Conservation (phyloP, 2,797 vertebrate species). For the Halcyon smyrnensis region DNA sequence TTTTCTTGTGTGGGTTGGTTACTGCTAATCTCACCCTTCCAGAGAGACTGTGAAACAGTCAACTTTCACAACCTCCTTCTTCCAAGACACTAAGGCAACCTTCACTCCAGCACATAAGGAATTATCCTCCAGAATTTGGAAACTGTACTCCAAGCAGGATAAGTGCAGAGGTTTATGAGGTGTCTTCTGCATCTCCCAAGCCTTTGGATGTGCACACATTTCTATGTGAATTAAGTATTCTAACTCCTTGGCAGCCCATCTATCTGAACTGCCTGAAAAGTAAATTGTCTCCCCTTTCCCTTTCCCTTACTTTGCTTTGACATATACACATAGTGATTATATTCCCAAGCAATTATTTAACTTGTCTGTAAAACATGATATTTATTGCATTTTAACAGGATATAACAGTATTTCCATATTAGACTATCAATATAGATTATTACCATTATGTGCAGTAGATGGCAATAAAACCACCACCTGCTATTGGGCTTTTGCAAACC, state of each 20-base stretch:
- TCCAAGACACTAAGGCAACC: not conserved
- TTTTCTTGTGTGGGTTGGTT: not conserved
- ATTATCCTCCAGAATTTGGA: not conserved
- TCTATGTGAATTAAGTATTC: not conserved
- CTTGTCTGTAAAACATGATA: conserved; percentile 31
- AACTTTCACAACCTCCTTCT: not conserved
- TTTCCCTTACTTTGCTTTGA: not conserved
- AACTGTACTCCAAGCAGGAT: not conserved
- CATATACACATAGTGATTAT: not conserved
- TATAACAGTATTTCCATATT: conserved; percentile 13
- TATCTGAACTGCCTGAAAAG: conserved; percentile 7
- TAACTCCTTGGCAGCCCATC: not conserved
- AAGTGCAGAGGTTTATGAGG: conserved; percentile 2
- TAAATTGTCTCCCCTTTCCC: not conserved
- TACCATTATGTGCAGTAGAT: conserved; percentile 29
- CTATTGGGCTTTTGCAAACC: conserved; percentile 6
- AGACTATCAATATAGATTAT: conserved; percentile 21
- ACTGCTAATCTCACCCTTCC: not conserved
- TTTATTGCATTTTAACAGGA: conserved; percentile 32
- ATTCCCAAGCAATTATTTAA: conserved; percentile 18
- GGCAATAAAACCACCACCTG: conserved; percentile 52
- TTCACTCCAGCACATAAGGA: not conserved
- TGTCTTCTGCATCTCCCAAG: conserved; percentile 17
- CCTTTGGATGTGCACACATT: not conserved
- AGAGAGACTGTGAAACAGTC: not conserved